Conservation (phyloP, 2,797 vertebrate genomes). For the Macropus fuliginosus region DNA sequence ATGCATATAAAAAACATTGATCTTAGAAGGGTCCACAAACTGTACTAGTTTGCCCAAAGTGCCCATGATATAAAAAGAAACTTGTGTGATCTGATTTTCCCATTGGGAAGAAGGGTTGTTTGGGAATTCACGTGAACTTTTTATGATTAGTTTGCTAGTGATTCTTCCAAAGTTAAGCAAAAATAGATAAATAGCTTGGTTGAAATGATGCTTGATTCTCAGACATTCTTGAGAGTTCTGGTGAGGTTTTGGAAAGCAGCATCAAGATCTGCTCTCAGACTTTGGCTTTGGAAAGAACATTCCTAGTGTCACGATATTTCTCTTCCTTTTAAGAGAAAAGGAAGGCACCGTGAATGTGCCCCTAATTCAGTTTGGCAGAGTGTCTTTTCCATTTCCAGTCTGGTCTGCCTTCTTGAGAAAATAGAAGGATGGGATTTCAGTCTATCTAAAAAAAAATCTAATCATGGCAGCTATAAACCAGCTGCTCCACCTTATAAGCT, state of each 20-base stretch:
- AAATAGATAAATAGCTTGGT: not conserved
- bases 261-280: not conserved
- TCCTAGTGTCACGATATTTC: constrained; percentile 26
- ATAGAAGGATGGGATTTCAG: constrained; percentile 33
- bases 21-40: no score
- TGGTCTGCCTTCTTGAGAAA: constrained; percentile 44
- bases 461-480: constrained; percentile 50
- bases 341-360: not conserved
- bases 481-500: constrained; percentile 47
- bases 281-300: constrained; percentile 4
- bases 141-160: not conserved
- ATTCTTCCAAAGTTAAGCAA: not conserved
- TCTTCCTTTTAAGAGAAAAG: constrained; percentile 33
- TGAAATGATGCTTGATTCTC: not conserved
- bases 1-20: not conserved
- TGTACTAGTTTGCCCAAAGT: not conserved
- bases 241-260: constrained; percentile 2
- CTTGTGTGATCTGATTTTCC: not conserved
- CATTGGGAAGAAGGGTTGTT: not conserved
- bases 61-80: not conserved
- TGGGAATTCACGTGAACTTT: not conserved
- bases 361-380: not conserved
- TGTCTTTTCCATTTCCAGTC: constrained; percentile 41
- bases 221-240: not conserved
- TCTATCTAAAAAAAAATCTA: constrained; percentile 46